Conservation (phyloP, 2,797 vertebrate genomes). For the Sebastes steindachneri region DNA sequence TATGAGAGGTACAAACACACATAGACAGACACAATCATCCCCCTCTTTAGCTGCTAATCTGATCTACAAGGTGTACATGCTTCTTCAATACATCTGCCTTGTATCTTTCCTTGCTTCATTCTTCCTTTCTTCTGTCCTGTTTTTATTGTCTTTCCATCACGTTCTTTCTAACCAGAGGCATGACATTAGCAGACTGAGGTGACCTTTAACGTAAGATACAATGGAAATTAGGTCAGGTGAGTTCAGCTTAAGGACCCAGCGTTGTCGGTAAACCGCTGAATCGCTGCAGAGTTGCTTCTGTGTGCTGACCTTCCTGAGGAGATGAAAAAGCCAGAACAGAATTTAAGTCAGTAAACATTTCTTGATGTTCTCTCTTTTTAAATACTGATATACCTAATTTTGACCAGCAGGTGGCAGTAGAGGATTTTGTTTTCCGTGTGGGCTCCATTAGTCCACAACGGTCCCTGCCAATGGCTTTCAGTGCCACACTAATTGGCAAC, state of each 20-base stretch:
- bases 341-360: neutral
- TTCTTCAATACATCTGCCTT: neutral
- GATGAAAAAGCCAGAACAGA: neutral
- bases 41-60: neutral
- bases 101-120: neutral
- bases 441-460: neutral
- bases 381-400: neutral
- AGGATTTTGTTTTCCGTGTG: conserved; percentile 57
- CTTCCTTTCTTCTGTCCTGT: neutral
- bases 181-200: neutral
- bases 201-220: neutral
- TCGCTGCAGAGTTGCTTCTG: neutral
- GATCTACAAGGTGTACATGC: neutral
- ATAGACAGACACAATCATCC: neutral
- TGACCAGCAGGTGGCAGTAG: conserved; percentile 84
- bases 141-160: neutral
- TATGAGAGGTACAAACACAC: conserved; percentile 90
- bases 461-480: conserved; percentile 23
- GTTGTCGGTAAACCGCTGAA: neutral
- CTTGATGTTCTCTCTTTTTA: neutral
- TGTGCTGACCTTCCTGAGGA: neutral
- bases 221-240: neutral
- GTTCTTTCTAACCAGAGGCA: neutral
- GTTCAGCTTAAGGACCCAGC: neutral
- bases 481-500: conserved; percentile 40